These are phyloP conservation scores for Progne subis DNA, from an alignment of 2,113 vertebrate genomes.

Conservation along the genomic window DNA sequence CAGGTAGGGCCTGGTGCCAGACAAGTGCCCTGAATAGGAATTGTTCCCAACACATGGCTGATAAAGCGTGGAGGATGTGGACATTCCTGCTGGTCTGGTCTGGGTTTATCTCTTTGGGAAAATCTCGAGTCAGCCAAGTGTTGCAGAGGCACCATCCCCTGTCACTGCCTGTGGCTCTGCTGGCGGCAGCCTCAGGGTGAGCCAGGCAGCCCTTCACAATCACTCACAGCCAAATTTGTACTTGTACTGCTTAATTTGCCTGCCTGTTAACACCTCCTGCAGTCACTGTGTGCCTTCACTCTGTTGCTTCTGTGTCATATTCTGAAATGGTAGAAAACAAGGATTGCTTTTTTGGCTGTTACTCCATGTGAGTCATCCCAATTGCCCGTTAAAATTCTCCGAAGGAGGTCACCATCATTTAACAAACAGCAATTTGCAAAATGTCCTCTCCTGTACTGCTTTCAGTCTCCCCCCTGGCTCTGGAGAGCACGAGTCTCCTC, in stretches of 20 bases:
- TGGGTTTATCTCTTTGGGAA: neutral
- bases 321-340: neutral
- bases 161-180: neutral
- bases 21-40: neutral
- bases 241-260: neutral
- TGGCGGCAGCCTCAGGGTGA: neutral
- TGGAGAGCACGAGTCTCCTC: neutral
- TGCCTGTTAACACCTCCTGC: neutral
- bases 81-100: neutral
- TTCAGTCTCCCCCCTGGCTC: neutral
- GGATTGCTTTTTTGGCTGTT: neutral
- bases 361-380: neutral
- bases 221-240: neutral
- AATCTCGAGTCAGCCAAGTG: fast-evolving
- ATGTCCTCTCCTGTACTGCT: neutral
- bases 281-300: neutral
- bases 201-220: neutral
- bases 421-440: neutral
- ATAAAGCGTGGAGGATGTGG: neutral
- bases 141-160: neutral
- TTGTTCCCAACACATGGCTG: neutral
- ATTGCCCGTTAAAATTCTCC: neutral
- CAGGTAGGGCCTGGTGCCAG: neutral
- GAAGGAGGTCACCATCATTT: neutral
- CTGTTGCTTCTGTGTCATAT: neutral